Percentiles rank a stretch among this genome's conserved stretches.
These are phyloP conservation scores for Formica selysi DNA, from an alignment of 1,140 invertebrate species.

Conservation along the genomic window DNA sequence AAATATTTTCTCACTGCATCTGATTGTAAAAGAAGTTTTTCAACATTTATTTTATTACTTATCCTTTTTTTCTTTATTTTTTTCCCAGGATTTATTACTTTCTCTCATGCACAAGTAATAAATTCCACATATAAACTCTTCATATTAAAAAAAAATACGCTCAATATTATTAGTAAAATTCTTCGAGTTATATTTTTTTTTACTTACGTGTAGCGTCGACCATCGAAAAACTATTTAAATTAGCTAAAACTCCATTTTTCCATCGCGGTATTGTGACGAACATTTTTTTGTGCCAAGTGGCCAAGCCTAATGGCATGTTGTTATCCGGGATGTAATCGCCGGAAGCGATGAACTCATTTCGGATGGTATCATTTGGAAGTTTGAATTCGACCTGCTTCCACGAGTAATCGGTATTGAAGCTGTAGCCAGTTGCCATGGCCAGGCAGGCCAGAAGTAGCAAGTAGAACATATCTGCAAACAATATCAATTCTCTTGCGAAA, in stretches of 20 bases:
- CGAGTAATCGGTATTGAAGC: conserved; percentile 87
- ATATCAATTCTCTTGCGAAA: not conserved
- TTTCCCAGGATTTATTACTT: not conserved
- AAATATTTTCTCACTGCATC: not conserved
- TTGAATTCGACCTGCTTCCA: conserved; percentile 91
- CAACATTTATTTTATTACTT: not conserved
- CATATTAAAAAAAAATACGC: not conserved
- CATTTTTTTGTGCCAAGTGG: conserved; percentile 91
- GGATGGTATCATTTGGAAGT: conserved; percentile 89
- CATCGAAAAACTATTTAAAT: conserved; percentile 89
- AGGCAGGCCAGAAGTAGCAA: conserved; percentile 70
- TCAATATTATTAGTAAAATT: not conserved
- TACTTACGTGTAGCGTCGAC: conserved; percentile 76
- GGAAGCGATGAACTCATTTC: conserved; percentile 88
- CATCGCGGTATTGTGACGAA: conserved; percentile 93
- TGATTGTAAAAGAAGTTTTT: not conserved
- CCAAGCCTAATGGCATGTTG: conserved; percentile 91
- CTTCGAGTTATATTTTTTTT: not conserved
- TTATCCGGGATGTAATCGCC: conserved; percentile 90
- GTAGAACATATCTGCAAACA: conserved; percentile 59
- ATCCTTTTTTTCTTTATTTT: not conserved
- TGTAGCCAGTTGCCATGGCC: conserved; percentile 71
- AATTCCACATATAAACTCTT: not conserved
- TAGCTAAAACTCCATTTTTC: conserved; percentile 91
- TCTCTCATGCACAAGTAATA: not conserved